Percentiles rank a stretch among this genome's conserved stretches.
Conservation (phyloP, 2,888 invertebrate species). For the Calameuta pallipes region DNA sequence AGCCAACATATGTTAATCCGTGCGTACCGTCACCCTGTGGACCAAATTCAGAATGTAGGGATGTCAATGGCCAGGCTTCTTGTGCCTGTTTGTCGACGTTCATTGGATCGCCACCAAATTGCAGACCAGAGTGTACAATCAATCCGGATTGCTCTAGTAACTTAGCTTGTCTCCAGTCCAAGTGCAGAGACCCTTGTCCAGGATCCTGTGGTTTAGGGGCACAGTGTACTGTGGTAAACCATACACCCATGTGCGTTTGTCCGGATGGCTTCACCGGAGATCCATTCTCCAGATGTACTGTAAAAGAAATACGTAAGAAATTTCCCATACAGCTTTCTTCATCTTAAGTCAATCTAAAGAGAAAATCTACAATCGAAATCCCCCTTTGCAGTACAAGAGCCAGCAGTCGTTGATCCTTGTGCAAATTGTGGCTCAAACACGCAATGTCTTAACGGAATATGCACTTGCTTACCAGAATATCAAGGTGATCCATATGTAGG, state of each 20-base stretch:
- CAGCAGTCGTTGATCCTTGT: constrained; percentile 57
- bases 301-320: constrained; percentile 65
- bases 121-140: constrained; percentile 66
- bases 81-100: constrained; percentile 66
- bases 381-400: constrained; percentile 36
- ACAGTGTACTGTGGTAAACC: constrained; percentile 65
- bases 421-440: constrained; percentile 67
- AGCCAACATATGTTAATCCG: constrained; percentile 66
- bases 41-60: constrained; percentile 64
- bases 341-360: neutral
- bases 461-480: constrained; percentile 61
- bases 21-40: constrained; percentile 76
- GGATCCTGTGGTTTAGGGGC: constrained; percentile 68
- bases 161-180: constrained; percentile 62
- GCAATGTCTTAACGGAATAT: constrained; percentile 60
- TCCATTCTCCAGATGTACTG: constrained; percentile 78
- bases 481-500: constrained; percentile 63
- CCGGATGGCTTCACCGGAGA: constrained; percentile 76
- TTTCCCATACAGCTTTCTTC: constrained; percentile 13
- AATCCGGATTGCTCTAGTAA: constrained; percentile 67
- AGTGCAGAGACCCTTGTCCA: constrained; percentile 67
- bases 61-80: constrained; percentile 58
- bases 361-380: neutral
- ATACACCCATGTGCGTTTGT: constrained; percentile 69
- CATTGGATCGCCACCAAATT: constrained; percentile 66